phyloP scores from a whole-genome alignment of 92 coral and sea anemone species.

The Anthopleura xanthogrammica region DNA sequence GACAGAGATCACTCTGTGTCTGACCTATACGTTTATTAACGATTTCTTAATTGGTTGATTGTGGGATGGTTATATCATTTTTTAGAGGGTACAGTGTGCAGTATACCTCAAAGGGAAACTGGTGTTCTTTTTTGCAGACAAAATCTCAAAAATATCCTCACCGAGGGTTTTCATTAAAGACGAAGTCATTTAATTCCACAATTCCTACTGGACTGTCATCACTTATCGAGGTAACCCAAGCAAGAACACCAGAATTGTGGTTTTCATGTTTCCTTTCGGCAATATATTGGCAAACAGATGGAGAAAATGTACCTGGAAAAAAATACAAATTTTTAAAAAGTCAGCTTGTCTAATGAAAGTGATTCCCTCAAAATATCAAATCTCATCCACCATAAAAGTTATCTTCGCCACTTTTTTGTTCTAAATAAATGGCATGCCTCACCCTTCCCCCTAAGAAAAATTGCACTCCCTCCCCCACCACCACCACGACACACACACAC shows the following conservation, averaged over 20 bases:
- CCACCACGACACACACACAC: no score
- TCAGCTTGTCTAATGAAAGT: no score
- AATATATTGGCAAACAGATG: conserved; percentile 70
- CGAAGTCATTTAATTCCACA: conserved; percentile 85
- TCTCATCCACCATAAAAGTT: neutral
- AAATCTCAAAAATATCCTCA: conserved; percentile 11
- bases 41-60: no score
- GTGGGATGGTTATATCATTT: no score
- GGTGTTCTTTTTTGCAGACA: no score
- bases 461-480: neutral
- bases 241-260: conserved; percentile 64
- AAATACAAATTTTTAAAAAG: neutral
- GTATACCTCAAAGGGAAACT: no score
- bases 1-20: no score
- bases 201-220: conserved; percentile 67
- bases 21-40: no score
- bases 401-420: no score
- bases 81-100: no score
- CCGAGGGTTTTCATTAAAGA: conserved; percentile 96
- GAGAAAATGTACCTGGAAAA: conserved; percentile 58
- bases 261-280: conserved; percentile 81
- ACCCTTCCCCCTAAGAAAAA: neutral
- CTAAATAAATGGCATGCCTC: neutral
- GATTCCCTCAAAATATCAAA: no score
- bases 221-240: conserved; percentile 83